Evolutionary conservation across 2,888 invertebrate genomes (phyloP).

Genomic region (Allophyes oxyacanthae): DNA sequence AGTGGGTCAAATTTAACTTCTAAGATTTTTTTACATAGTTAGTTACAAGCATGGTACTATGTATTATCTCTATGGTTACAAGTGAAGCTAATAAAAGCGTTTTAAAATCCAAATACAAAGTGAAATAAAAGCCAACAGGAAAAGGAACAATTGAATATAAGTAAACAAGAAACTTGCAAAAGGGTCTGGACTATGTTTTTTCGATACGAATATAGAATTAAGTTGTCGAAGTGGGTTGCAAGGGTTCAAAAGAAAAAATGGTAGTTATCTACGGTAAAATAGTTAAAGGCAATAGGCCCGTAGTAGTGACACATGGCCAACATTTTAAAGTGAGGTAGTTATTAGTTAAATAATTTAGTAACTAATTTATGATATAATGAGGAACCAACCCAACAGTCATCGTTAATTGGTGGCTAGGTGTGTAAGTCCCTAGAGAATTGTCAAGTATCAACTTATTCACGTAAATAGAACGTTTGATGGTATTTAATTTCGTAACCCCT

Average conservation of each 20-base stretch:
- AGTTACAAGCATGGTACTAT: no score
- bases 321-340: slow-evolving; percentile 5
- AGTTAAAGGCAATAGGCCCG: background rate
- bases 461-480: background rate
- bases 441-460: slow-evolving; percentile 20
- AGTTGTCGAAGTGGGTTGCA: slow-evolving; percentile 1
- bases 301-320: slow-evolving; percentile 17
- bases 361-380: slow-evolving; percentile 22
- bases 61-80: no score
- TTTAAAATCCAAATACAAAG: slow-evolving; percentile 1
- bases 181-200: slow-evolving; percentile 16
- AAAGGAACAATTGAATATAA: slow-evolving; percentile 9
- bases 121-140: background rate
- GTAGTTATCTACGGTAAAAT: background rate
- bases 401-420: slow-evolving; percentile 30
- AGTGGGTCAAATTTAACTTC: no score
- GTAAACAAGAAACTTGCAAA: slow-evolving; percentile 9
- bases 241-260: slow-evolving; percentile 14
- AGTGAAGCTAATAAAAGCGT: no score
- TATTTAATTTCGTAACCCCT: no score
- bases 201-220: slow-evolving; percentile 16
- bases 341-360: slow-evolving; percentile 25
- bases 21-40: no score
- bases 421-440: slow-evolving; percentile 24
- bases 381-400: slow-evolving; percentile 23